Percentiles rank a stretch among this genome's conserved stretches.
These are phyloP conservation scores for Neosilurus mollespiculum DNA, from an alignment of 2,797 vertebrate genomes.

Conservation along the genomic window DNA sequence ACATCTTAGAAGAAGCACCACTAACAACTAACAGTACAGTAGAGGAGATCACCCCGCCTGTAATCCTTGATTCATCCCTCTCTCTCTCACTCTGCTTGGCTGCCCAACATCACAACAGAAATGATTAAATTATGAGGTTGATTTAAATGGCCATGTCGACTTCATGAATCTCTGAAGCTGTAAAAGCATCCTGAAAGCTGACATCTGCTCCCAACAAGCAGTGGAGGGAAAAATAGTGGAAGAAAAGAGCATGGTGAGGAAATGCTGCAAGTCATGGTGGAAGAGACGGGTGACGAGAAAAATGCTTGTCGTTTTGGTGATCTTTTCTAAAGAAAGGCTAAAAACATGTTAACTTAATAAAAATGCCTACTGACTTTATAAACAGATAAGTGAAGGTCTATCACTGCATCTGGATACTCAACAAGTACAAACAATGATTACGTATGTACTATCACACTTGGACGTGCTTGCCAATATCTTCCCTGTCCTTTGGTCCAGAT, in stretches of 20 bases:
- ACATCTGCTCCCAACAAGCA: slow-evolving; percentile 44
- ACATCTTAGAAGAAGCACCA: background rate
- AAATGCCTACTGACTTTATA: background rate
- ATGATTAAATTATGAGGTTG: slow-evolving; percentile 54
- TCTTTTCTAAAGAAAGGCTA: background rate
- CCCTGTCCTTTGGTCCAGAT: too few relatives aligned
- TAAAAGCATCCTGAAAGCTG: slow-evolving; percentile 53
- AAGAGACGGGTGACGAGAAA: background rate
- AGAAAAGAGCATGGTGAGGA: slow-evolving; percentile 20
- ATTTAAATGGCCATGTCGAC: slow-evolving; percentile 50
- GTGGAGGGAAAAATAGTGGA: background rate
- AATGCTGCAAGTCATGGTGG: background rate
- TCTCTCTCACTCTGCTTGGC: slow-evolving; percentile 34
- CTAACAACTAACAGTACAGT: background rate
- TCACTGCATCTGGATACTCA: background rate
- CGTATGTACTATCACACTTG: too few relatives aligned
- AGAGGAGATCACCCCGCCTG: background rate
- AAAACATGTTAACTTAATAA: background rate
- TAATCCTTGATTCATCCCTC: slow-evolving; percentile 40
- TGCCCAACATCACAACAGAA: slow-evolving; percentile 39
- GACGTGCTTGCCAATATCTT: too few relatives aligned
- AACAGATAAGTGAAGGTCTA: background rate
- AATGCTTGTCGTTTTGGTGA: background rate
- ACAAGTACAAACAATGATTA: too few relatives aligned
- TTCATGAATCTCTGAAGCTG: slow-evolving; percentile 48